These are phyloP conservation scores for Stercorarius parasiticus DNA, from an alignment of 2,113 vertebrate genomes.

Conservation along the genomic window DNA sequence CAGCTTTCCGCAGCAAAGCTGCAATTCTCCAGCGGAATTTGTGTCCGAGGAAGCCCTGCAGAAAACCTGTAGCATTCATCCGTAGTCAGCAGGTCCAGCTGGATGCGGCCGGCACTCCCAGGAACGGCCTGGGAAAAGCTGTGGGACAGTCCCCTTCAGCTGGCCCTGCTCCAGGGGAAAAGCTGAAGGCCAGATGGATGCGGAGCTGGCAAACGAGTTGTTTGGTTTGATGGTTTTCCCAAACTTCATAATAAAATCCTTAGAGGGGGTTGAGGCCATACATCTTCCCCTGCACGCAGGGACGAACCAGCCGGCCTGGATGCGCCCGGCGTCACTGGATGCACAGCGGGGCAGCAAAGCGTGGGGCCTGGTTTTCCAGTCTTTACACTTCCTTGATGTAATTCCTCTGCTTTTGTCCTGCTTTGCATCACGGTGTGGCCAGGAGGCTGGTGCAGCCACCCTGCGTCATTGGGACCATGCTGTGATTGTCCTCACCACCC, in stretches of 20 bases:
- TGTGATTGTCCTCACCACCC: background rate
- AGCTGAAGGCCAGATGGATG: background rate
- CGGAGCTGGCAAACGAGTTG: background rate
- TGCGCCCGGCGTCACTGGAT: accelerated
- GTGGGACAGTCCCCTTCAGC: background rate
- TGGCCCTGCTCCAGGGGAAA: background rate
- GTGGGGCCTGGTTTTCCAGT: background rate
- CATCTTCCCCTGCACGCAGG: background rate
- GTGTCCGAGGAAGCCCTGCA: background rate
- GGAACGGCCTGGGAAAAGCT: background rate
- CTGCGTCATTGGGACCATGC: no score
- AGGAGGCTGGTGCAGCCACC: background rate
- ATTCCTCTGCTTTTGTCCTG: background rate
- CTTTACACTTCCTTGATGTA: background rate
- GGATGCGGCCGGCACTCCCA: background rate
- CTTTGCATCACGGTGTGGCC: accelerated
- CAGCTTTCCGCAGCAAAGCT: background rate
- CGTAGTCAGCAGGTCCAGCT: background rate
- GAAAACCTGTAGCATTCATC: background rate
- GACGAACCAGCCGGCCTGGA: background rate
- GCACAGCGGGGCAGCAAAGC: background rate
- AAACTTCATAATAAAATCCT: background rate
- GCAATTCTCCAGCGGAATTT: background rate
- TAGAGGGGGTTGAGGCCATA: background rate
- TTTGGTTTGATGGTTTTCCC: background rate